A percentile compares a stretch with the other conserved stretches of the same genome.
Conservation (phyloP, 2,888 invertebrate species). For the Pediacus dermestoides region DNA sequence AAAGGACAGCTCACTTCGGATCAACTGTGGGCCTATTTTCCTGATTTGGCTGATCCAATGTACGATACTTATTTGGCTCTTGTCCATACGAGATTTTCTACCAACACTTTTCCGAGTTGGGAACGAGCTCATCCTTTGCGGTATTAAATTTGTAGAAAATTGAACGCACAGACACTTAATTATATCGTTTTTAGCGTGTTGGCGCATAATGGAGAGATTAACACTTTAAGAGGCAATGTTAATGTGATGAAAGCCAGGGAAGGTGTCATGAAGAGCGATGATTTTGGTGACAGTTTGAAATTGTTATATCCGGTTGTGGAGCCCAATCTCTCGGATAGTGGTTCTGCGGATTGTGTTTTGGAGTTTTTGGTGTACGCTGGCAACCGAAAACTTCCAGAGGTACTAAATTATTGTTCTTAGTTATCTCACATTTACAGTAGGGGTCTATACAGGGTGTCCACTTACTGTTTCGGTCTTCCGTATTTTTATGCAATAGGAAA, state of each 20-base stretch:
- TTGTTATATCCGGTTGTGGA: slow-evolving; percentile 96
- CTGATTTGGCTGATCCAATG: slow-evolving; percentile 65
- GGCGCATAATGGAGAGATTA: slow-evolving; percentile 99
- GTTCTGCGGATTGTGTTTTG: slow-evolving; percentile 94
- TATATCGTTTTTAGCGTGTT: slow-evolving; percentile 58
- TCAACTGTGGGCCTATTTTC: slow-evolving; percentile 81
- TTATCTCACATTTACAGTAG: too few species aligned
- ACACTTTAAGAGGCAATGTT: slow-evolving; percentile 96
- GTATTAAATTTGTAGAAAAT: slow-evolving; percentile 53
- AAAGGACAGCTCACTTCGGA: slow-evolving; percentile 96
- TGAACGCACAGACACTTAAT: slow-evolving; percentile 3
- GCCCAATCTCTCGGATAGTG: slow-evolving; percentile 96
- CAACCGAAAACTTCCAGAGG: slow-evolving; percentile 83
- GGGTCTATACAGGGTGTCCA: background rate
- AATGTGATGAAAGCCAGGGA: slow-evolving; percentile 98
- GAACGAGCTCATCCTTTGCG: slow-evolving; percentile 97
- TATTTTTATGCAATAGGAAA: background rate
- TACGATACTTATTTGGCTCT: slow-evolving; percentile 94
- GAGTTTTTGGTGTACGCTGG: slow-evolving; percentile 96
- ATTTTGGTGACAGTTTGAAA: slow-evolving; percentile 80
- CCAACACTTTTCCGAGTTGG: slow-evolving; percentile 99
- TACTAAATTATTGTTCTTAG: too few species aligned
- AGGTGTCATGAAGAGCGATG: slow-evolving; percentile 89
- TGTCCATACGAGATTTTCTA: slow-evolving; percentile 97
- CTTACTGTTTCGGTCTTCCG: background rate